Percentiles rank a stretch among this genome's conserved stretches.
phyloP scores from a whole-genome alignment of 1,140 invertebrate species.

The Trichogramma pretiosum region DNA sequence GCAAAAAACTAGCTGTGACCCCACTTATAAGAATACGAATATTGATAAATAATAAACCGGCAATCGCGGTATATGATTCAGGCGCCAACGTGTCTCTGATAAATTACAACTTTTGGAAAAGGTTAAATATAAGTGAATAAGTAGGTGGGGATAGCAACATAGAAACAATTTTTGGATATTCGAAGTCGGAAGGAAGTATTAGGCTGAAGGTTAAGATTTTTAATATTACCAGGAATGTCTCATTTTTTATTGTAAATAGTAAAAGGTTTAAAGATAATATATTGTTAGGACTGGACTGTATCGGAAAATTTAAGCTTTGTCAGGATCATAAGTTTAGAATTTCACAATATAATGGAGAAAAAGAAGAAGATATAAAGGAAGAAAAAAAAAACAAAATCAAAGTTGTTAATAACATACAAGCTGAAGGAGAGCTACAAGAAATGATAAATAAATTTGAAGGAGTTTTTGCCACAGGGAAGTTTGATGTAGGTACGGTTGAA shows the following conservation, averaged over 20 bases:
- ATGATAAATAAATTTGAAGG: conserved; percentile 7
- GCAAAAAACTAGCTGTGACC: conserved; percentile 19
- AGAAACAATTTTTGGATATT: conserved; percentile 6
- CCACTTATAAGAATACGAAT: conserved; percentile 21
- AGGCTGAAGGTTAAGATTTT: conserved; percentile 13
- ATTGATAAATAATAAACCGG: conserved; percentile 9
- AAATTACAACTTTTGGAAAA: conserved; percentile 13
- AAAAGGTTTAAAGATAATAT: too few species aligned
- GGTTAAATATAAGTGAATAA: conserved; percentile 2
- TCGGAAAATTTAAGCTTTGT: conserved; percentile 18
- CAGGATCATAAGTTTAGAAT: conserved; percentile 20
- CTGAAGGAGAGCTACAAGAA: neutral
- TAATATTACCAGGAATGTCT: too few species aligned
- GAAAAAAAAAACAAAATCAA: neutral
- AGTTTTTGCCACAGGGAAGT: conserved; percentile 5
- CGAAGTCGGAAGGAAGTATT: conserved; percentile 10
- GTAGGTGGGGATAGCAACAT: conserved; percentile 3
- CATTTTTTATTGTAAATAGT: too few species aligned
- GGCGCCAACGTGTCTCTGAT: too few species aligned
- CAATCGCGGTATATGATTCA: conserved; percentile 19
- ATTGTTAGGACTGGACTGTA: conserved; percentile 18
- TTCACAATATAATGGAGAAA: conserved; percentile 4
- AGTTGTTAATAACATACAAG: neutral
- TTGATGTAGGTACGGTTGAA: conserved; percentile 8
- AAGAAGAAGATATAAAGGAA: conserved; percentile 8